Evolutionary conservation across 2,888 invertebrate species (phyloP).

Genomic region (Busseola fusca): DNA sequence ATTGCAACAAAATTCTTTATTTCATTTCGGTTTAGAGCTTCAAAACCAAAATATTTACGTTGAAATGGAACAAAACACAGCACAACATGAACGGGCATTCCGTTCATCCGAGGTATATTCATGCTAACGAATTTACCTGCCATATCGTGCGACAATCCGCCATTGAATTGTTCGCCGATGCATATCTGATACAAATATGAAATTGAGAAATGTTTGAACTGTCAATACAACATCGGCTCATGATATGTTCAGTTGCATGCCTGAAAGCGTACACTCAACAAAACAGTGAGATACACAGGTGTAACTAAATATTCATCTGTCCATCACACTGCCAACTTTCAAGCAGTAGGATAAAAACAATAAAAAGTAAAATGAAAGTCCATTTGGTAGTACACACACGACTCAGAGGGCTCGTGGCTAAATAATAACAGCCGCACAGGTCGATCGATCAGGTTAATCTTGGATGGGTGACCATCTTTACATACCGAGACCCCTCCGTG

Average conservation of each 20-base stretch:
- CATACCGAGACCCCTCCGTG: too few species aligned
- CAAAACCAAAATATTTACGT: conserved; percentile 22
- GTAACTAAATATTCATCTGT: not conserved
- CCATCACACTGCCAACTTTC: not conserved
- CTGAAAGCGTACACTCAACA: conserved; percentile 24
- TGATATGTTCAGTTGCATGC: conserved; percentile 21
- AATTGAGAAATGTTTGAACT: conserved; percentile 60
- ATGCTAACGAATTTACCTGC: conserved; percentile 64
- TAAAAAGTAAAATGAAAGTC: not conserved
- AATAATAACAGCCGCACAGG: too few species aligned
- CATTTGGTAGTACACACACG: not conserved
- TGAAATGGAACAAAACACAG: conserved; percentile 10
- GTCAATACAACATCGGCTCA: conserved; percentile 37
- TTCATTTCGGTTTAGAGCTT: conserved; percentile 2
- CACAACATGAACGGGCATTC: conserved; percentile 17
- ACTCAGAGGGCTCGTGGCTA: too few species aligned
- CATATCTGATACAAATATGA: conserved; percentile 63
- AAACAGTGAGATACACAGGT: not conserved
- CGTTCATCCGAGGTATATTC: conserved; percentile 15
- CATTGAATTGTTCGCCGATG: conserved; percentile 57
- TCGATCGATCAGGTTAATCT: too few species aligned
- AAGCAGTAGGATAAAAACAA: too few species aligned
- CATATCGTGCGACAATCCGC: conserved; percentile 44
- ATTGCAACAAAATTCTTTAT: not conserved
- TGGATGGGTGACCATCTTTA: too few species aligned